phyloP scores from a whole-genome alignment of 2,797 vertebrate genomes.

The Micromesistius poutassou region DNA sequence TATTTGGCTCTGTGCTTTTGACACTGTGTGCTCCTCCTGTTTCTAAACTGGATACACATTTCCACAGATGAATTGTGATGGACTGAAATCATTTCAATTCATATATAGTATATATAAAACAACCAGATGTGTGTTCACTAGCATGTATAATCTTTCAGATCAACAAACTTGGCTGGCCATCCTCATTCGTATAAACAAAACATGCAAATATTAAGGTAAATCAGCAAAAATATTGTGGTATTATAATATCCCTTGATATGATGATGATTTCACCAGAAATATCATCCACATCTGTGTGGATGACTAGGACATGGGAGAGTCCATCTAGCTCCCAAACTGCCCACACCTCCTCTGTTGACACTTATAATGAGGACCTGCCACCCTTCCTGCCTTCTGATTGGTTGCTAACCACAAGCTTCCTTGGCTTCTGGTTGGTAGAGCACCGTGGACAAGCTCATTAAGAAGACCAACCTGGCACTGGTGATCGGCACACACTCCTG shows the following conservation, averaged over 20 bases:
- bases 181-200: not conserved
- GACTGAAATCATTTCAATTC: too few relatives aligned
- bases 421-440: slow-evolving; percentile 70
- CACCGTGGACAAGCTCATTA: slow-evolving; percentile 89
- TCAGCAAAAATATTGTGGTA: not conserved
- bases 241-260: not conserved
- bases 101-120: too few relatives aligned
- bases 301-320: not conserved
- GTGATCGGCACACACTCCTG: slow-evolving; percentile 89
- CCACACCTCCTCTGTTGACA: not conserved
- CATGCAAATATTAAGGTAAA: not conserved
- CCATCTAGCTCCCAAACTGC: not conserved
- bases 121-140: too few relatives aligned
- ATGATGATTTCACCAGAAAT: not conserved
- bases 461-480: slow-evolving; percentile 88
- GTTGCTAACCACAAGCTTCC: slow-evolving; percentile 27
- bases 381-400: slow-evolving; percentile 4
- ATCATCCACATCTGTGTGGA: not conserved
- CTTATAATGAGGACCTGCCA: not conserved
- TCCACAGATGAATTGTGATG: too few relatives aligned
- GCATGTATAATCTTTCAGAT: too few relatives aligned
- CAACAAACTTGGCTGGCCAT: too few relatives aligned
- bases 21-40: too few relatives aligned
- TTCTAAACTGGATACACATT: too few relatives aligned
- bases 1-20: too few relatives aligned